Conservation (phyloP, 2,113 vertebrate species). For the Gallinago media region DNA sequence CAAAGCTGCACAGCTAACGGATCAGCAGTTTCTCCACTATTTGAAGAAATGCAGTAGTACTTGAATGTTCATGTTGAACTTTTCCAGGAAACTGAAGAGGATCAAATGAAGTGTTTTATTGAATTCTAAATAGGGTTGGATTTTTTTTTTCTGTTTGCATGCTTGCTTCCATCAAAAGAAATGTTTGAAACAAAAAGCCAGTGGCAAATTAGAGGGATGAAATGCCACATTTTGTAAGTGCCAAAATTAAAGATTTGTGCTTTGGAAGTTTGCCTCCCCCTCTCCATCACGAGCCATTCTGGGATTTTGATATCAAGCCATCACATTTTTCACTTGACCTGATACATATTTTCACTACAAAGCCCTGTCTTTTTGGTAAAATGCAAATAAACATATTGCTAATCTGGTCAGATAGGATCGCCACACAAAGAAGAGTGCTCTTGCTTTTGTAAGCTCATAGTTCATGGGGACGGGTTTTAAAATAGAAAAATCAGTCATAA, state of each 20-base stretch:
- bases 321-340: neutral
- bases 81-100: constrained; percentile 46
- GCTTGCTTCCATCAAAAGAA: constrained; percentile 14
- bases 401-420: neutral
- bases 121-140: neutral
- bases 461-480: neutral
- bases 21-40: constrained; percentile 14
- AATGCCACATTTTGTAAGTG: constrained; percentile 9
- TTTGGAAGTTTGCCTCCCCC: constrained; percentile 9
- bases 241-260: constrained; percentile 21
- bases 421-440: neutral
- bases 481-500: neutral
- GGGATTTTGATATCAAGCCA: neutral
- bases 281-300: neutral
- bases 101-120: constrained; percentile 19
- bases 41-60: neutral
- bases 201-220: constrained; percentile 20
- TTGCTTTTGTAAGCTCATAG: neutral
- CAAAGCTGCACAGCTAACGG: neutral
- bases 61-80: constrained; percentile 18
- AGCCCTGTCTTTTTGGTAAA: neutral
- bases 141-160: neutral
- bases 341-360: neutral
- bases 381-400: neutral
- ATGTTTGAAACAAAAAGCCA: neutral